phyloP scores from a whole-genome alignment of 2,888 invertebrate genomes.

The Drosophila quinaria region DNA sequence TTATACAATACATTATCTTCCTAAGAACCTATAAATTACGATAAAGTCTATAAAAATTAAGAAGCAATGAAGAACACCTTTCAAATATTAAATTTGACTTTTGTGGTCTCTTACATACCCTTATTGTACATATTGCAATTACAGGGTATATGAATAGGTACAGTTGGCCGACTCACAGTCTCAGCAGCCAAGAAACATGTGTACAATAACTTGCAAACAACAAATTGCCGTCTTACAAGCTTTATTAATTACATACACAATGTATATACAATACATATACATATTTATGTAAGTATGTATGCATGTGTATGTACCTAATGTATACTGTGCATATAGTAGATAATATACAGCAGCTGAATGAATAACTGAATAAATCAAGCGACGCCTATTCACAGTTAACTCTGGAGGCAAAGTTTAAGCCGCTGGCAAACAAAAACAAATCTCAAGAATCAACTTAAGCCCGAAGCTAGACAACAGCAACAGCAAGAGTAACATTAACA shows the following conservation, averaged over 20 bases:
- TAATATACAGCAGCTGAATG: conserved; percentile 54
- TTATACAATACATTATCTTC: no score
- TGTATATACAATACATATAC: not conserved
- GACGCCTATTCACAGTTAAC: conserved; percentile 76
- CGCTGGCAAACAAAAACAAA: conserved; percentile 44
- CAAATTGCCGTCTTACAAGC: conserved; percentile 61
- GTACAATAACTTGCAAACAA: conserved; percentile 46
- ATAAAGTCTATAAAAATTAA: no score
- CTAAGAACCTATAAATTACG: no score
- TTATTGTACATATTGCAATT: not conserved
- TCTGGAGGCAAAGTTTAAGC: conserved; percentile 41
- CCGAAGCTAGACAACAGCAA: conserved; percentile 28
- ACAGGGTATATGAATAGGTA: conserved; percentile 41
- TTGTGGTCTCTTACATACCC: not conserved
- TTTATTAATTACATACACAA: conserved; percentile 55
- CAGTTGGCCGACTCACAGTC: conserved; percentile 37
- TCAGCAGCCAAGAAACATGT: conserved; percentile 49
- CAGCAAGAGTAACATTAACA: conserved; percentile 22
- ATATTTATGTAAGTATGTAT: no score
- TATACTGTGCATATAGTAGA: conserved; percentile 27
- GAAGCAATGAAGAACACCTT: no score
- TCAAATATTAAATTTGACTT: no score
- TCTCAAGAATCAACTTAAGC: conserved; percentile 38
- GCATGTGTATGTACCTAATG: conserved; percentile 16
- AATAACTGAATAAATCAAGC: conserved; percentile 77